Evolutionary conservation across 2,113 vertebrate genomes (phyloP).

Genomic region (Callipepla squamata): DNA sequence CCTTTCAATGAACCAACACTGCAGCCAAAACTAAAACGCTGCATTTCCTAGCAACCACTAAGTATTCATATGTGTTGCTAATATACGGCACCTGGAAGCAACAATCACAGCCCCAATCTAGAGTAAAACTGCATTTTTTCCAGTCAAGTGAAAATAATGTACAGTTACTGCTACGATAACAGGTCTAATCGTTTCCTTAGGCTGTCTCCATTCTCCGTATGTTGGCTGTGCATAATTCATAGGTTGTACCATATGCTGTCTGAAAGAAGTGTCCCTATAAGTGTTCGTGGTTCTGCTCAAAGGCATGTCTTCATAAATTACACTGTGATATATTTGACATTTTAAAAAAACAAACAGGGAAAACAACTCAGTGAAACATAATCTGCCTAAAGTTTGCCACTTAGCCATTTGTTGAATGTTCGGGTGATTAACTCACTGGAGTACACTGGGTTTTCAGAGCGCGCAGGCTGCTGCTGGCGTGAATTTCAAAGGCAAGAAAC

Average conservation of each 20-base stretch:
- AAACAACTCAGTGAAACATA: conserved; percentile 65
- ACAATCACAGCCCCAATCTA: neutral
- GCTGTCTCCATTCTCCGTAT: conserved; percentile 54
- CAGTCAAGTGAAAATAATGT: conserved; percentile 43
- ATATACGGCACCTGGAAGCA: conserved; percentile 24
- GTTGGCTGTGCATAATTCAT: conserved; percentile 73
- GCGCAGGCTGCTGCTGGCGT: neutral
- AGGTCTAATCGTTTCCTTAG: conserved; percentile 51
- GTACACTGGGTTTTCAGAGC: neutral
- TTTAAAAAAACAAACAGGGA: conserved; percentile 29
- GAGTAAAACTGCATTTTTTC: conserved; percentile 31
- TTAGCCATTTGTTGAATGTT: conserved; percentile 52
- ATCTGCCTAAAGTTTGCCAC: conserved; percentile 57
- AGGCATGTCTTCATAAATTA: conserved; percentile 51
- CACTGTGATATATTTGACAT: conserved; percentile 41
- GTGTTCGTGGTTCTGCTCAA: conserved; percentile 13
- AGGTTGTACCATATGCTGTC: conserved; percentile 63
- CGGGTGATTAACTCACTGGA: conserved; percentile 51
- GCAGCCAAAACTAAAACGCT: neutral
- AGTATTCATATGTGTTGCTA: conserved; percentile 33
- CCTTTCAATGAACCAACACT: neutral
- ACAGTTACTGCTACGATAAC: neutral
- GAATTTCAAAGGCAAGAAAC: conserved; percentile 59
- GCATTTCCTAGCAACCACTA: conserved; percentile 31
- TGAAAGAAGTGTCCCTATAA: conserved; percentile 49